A percentile compares a stretch with the other conserved stretches of the same genome.
Evolutionary conservation across 2,888 invertebrate species (phyloP).

Genomic region (Amblyjoppa fuscipennis): DNA sequence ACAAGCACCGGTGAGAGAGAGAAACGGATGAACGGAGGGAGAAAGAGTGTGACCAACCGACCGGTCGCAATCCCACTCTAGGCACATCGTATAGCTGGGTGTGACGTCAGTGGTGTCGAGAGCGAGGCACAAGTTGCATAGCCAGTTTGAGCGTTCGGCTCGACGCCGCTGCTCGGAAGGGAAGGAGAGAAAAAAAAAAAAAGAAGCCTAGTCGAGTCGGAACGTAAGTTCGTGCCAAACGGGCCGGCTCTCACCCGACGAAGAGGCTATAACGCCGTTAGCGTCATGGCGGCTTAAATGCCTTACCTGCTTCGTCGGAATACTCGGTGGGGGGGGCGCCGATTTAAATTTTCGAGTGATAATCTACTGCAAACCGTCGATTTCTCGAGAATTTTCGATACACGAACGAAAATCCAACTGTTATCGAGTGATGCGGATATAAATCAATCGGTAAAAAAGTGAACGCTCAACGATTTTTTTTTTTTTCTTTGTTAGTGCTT

Average conservation of each 20-base stretch:
- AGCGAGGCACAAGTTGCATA: conserved; percentile 63
- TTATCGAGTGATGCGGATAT: not conserved
- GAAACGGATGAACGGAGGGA: conserved; percentile 14
- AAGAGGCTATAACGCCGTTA: conserved; percentile 9
- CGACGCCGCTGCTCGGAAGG: conserved; percentile 53
- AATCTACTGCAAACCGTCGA: not conserved
- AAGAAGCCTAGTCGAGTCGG: conserved; percentile 52
- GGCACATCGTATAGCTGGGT: conserved; percentile 5
- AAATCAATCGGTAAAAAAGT: not conserved
- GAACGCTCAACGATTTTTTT: not conserved
- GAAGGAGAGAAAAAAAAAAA: conserved; percentile 63
- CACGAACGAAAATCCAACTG: not conserved
- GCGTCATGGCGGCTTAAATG: conserved; percentile 59
- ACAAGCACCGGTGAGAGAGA: conserved; percentile 4
- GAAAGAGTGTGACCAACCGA: not conserved
- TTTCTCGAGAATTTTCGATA: not conserved
- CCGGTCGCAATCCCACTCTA: conserved; percentile 7
- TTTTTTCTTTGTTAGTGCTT: not conserved
- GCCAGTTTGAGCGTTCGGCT: conserved; percentile 69
- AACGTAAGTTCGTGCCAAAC: conserved; percentile 51
- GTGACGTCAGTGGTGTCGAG: conserved; percentile 64
- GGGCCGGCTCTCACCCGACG: conserved; percentile 51
- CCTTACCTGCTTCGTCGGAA: conserved; percentile 55
- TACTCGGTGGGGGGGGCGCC: not conserved
- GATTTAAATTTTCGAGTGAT: not conserved